Base-by-base conservation (phyloP, 2,888 invertebrate genomes). In the Lasioglossum zephyrum region DNA sequence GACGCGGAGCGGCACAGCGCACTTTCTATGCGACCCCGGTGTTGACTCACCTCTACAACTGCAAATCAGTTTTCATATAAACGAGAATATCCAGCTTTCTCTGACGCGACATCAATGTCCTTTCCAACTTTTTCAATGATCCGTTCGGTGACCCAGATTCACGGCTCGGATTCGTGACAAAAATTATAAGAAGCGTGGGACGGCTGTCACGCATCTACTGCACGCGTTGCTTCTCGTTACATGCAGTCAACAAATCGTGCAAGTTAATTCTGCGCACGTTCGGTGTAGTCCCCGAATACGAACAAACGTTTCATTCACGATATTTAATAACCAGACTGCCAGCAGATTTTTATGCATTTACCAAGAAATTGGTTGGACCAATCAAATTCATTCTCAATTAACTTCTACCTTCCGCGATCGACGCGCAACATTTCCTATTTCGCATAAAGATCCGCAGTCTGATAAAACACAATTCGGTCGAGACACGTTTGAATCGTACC, bases 111-210 rank as follows among this genome's bases (percentile, higher is more conserved):
- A 80, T 85, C 85, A 63, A 63, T 73, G 79, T 85, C 85, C 69
- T 69, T 79, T 44, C 79, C 69, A 85, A 85, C 85, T 77, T 85
- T 85, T 85, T 85, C 85, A 85, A 85, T 85, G 85, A 85, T 79
- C 85, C 79, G 84, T 63, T 70, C 53, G 80, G 5, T 49, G 85
- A 80, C 80, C 85, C 44, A 85, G 85, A 80, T 85, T 60, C 60
- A 4, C 41, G 60, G 53, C 39, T 77, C 53, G 36, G 41, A 70
- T 63, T 53, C 80, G 80, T 74, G 85, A 85, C 77, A 77, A 85
- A 85, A 85, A 85, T 85, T 69, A 85, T 77, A 85, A 85, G 73
- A 31, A 80, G 22, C 49, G 39, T 60, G 41, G 70, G 41, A 18
- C 69, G 26, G 49, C 36, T 13, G 60, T 57, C 69, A 53, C 66